These are phyloP conservation scores for Gymnobelideus leadbeateri DNA, from an alignment of 2,113 vertebrate genomes.

Conservation along the genomic window DNA sequence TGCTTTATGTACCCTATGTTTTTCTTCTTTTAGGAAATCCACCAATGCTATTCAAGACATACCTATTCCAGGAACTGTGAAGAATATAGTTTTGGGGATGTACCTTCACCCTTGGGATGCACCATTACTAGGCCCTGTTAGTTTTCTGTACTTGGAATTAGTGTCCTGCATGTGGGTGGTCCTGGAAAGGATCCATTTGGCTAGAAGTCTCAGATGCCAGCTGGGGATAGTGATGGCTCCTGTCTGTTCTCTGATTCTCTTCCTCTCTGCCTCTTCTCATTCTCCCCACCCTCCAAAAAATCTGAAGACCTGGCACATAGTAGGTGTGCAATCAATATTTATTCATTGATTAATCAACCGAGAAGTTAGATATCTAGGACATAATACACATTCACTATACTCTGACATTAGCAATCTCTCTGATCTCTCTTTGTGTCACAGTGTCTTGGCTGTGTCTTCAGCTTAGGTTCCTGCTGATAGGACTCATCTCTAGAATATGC, in stretches of 20 bases:
- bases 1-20: slow-evolving; percentile 39
- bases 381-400: neutral
- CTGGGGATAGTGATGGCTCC: neutral
- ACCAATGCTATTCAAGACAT: slow-evolving; percentile 28
- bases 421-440: neutral
- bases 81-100: neutral
- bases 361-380: neutral
- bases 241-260: neutral
- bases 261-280: neutral
- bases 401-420: neutral
- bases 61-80: slow-evolving; percentile 3
- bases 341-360: slow-evolving; percentile 26
- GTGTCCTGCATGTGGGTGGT: slow-evolving; percentile 20
- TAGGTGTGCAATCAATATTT: neutral
- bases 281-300: neutral
- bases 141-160: neutral
- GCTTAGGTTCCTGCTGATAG: neutral
- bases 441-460: neutral
- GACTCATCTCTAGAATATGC: neutral
- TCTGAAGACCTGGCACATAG: neutral
- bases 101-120: neutral
- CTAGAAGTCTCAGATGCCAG: neutral
- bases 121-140: neutral
- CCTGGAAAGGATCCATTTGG: slow-evolving; percentile 54
- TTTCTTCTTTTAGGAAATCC: slow-evolving; percentile 59